phyloP scores from a whole-genome alignment of 2,888 invertebrate species.

The Chalcosyrphus nemorum region DNA sequence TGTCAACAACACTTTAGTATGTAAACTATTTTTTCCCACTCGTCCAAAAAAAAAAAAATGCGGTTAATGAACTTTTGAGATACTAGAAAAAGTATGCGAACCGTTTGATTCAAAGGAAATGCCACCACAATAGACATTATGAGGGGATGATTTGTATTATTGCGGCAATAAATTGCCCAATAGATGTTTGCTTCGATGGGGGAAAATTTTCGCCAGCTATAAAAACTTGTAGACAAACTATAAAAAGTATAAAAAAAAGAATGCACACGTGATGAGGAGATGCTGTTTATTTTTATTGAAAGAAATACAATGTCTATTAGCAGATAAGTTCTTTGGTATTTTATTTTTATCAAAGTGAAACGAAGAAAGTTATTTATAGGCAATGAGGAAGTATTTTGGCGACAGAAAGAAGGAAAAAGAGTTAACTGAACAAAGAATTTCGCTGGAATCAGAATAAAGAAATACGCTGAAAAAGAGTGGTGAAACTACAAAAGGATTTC shows the following conservation, averaged over 20 bases:
- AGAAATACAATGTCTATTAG: neutral
- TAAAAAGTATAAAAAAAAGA: neutral
- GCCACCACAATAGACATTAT: neutral
- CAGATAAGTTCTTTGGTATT: neutral
- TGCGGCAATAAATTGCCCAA: neutral
- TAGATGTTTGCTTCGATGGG: neutral
- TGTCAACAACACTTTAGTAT: constrained; percentile 3
- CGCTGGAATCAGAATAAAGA: neutral
- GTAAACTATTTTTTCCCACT: neutral
- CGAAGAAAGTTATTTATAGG: neutral
- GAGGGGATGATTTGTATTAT: neutral
- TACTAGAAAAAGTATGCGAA: neutral
- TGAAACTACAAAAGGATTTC: too few relatives aligned
- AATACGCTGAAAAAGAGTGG: too few relatives aligned
- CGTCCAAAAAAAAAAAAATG: neutral
- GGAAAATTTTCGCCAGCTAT: neutral
- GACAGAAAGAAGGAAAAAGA: neutral
- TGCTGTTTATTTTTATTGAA: neutral
- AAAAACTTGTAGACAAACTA: neutral
- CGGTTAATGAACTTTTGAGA: constrained; percentile 33
- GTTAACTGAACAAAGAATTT: too few relatives aligned
- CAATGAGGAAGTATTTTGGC: neutral
- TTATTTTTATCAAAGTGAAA: neutral
- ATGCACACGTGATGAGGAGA: constrained; percentile 1
- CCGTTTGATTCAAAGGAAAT: neutral